Evolutionary conservation across 2,888 invertebrate species (phyloP), one percentile per base, ranked within the genome.

Genomic region (Coleophora flavipennella): DNA sequence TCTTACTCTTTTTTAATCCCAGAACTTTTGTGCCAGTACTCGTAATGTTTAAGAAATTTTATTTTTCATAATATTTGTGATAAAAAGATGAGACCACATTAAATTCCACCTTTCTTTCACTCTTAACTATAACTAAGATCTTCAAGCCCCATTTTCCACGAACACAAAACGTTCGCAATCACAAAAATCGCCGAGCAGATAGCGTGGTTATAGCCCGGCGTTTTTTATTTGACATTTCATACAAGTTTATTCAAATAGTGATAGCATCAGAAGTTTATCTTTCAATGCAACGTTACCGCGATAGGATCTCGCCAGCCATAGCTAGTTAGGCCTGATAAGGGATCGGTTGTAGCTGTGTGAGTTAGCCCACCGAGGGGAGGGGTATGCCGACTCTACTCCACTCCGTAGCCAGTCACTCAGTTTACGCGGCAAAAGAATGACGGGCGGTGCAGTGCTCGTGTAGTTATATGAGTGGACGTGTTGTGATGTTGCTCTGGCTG

Each of bases 141-240:
- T n/a, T 28, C 33, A 27, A 38, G 13, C 37, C 37, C 32, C 37
- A 10, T 31, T 31, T 37, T 37, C 37, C 32, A 25, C 31, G 38
- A 38, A 33, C 36, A 31, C 36, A 36, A 28, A 36, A 11, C 28
- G 6, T 3, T 20, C 11, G 51, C 49, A 42, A 48, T 49, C 49
- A 49, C 48, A 45, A 64, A 70, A 68, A 77, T 74, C 74, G 67
- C 66, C 62, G 61, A 49, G 47, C 51, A 64, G 66, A 73, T 69
- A 72, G 62, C 61, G 67, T 74, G 62, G 74, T 75, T 77, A 77
- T 72, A 72, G 75, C 67, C 65, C 68, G 69, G 73, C 76, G 13
- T 78, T 83, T 80, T 83, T 81, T 81, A 81, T 83, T 83, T 83
- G 80, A 80, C 81, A 80, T 84, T 84, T 81, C 74, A 81, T 83